phyloP scores from a whole-genome alignment of 2,797 vertebrate species.

The Xyrichtys novacula region DNA sequence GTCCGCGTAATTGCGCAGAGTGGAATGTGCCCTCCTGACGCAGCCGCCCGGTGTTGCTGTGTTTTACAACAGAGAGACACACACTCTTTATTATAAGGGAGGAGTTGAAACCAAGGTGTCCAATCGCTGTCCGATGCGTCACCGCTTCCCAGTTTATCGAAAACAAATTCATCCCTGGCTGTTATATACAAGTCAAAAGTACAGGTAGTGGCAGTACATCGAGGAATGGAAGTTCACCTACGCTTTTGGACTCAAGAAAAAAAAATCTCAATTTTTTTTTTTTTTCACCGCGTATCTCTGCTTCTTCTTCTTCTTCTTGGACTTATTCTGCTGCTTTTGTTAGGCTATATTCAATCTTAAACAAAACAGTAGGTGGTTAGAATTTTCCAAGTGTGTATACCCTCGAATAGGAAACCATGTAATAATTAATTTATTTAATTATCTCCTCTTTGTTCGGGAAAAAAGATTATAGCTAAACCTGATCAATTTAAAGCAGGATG shows the following conservation, averaged over 20 bases:
- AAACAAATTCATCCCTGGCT: constrained; percentile 92
- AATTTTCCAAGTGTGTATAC: constrained; percentile 17
- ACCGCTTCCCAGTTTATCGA: constrained; percentile 89
- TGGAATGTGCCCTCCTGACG: constrained; percentile 87
- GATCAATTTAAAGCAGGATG: neutral
- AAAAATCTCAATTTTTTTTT: constrained; percentile 48
- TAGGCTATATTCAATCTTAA: constrained; percentile 31
- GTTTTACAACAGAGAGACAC: constrained; percentile 92
- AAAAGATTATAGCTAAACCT: neutral
- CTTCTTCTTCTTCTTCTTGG: constrained; percentile 39
- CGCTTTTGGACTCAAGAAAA: constrained; percentile 70
- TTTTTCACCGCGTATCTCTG: constrained; percentile 46
- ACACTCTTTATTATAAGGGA: constrained; percentile 96
- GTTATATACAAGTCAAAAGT: constrained; percentile 86
- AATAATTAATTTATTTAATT: constrained; percentile 6
- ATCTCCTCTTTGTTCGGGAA: neutral
- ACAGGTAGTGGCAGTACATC: constrained; percentile 77
- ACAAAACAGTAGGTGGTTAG: constrained; percentile 57
- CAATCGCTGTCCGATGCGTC: constrained; percentile 95
- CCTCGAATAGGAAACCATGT: constrained; percentile 28
- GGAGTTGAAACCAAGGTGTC: constrained; percentile 91
- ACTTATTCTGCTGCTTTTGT: constrained; percentile 32
- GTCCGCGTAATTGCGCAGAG: constrained; percentile 87
- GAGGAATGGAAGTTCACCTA: constrained; percentile 79
- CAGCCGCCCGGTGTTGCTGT: constrained; percentile 89